These are phyloP conservation scores for Linepithema humile DNA, from an alignment of 1,140 invertebrate genomes.

Conservation along the genomic window DNA sequence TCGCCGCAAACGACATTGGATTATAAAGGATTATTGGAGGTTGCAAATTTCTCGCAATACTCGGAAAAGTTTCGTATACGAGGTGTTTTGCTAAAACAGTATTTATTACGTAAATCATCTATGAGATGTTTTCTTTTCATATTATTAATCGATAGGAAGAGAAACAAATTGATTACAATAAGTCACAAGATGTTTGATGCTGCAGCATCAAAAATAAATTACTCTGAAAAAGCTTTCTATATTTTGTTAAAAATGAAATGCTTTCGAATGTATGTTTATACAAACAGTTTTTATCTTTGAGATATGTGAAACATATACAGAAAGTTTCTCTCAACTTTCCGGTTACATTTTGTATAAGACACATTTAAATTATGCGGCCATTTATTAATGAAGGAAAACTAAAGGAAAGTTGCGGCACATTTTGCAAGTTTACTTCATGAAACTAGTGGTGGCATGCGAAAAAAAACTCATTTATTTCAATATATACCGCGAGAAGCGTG, in stretches of 20 bases:
- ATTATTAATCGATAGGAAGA: no score
- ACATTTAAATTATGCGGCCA: slow-evolving; percentile 32
- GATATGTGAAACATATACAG: not conserved
- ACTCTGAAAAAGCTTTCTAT: not conserved
- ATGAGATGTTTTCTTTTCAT: no score
- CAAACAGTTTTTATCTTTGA: not conserved
- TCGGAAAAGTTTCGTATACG: not conserved
- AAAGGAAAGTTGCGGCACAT: slow-evolving; percentile 6
- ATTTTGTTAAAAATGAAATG: not conserved
- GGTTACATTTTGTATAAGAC: not conserved
- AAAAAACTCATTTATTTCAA: slow-evolving; percentile 57
- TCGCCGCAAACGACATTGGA: not conserved
- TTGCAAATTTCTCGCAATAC: not conserved
- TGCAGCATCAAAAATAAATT: not conserved
- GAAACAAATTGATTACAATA: not conserved
- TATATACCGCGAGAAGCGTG: not conserved
- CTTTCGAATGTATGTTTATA: not conserved
- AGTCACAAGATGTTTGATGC: not conserved
- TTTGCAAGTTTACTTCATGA: slow-evolving; percentile 24
- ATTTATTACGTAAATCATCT: no score
- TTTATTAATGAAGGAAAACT: slow-evolving; percentile 44
- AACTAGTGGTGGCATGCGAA: slow-evolving; percentile 2
- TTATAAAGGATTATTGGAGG: not conserved
- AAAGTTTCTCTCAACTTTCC: slow-evolving; percentile 13
- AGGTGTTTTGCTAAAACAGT: no score